A percentile compares a stretch with the other conserved stretches of the same genome.
phyloP scores from a whole-genome alignment of 2,113 vertebrate species.

The Aleadryas rufinucha region DNA sequence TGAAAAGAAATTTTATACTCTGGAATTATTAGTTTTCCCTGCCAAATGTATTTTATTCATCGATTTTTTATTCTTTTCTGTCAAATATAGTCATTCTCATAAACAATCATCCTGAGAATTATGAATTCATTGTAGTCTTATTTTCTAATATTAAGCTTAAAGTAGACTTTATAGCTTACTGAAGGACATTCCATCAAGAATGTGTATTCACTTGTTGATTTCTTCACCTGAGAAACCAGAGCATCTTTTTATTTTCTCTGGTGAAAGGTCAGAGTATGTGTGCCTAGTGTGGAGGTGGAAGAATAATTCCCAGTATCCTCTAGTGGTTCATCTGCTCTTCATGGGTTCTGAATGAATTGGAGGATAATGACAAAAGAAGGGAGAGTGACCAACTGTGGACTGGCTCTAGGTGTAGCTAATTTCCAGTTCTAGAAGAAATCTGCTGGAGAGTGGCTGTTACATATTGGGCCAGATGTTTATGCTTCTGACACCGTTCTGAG shows the following conservation, averaged over 20 bases:
- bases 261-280: background rate
- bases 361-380: background rate
- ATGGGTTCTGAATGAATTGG: background rate
- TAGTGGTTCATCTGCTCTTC: background rate
- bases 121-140: background rate
- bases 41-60: background rate
- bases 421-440: background rate
- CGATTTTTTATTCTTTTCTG: background rate
- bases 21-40: background rate
- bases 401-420: background rate
- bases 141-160: background rate
- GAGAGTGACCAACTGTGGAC: background rate
- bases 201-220: background rate
- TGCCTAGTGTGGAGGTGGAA: background rate
- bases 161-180: background rate
- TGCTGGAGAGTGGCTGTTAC: background rate
- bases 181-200: background rate
- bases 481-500: background rate
- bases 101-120: background rate
- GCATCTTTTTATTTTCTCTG: background rate
- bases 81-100: background rate
- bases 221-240: background rate
- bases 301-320: background rate
- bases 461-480: background rate
- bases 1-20: background rate